Percentiles rank a stretch among this genome's conserved stretches.
phyloP scores from a whole-genome alignment of 53 echinoderm and acorn worm species.

The Astropecten irregularis region DNA sequence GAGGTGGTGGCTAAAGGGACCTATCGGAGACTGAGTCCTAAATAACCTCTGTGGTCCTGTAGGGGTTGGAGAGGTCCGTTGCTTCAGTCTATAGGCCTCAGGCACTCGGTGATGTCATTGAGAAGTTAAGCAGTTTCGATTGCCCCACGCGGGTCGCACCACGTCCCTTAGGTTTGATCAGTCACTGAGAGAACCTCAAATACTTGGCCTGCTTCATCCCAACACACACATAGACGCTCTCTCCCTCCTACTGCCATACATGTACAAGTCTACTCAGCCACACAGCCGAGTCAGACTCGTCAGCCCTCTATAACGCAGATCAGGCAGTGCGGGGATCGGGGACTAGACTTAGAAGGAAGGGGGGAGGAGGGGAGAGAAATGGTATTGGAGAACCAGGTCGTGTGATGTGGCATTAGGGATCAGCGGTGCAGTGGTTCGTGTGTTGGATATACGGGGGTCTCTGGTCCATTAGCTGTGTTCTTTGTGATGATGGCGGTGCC shows the following conservation, averaged over 20 bases:
- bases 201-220: not conserved
- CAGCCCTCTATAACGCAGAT: too few species aligned
- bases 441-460: slow-evolving; percentile 2
- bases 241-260: not conserved
- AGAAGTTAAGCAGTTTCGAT: slow-evolving; percentile 47
- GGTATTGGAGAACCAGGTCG: slow-evolving; percentile 48
- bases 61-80: not conserved
- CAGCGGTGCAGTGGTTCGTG: slow-evolving; percentile 41
- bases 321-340: slow-evolving; percentile 18
- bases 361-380: too few species aligned
- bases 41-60: too few species aligned
- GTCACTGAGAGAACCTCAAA: slow-evolving; percentile 53
- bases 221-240: not conserved
- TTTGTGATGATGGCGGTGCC: slow-evolving; percentile 22
- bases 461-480: slow-evolving; percentile 39
- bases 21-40: too few species aligned
- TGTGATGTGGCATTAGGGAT: slow-evolving; percentile 49
- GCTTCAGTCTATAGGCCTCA: slow-evolving; percentile 44
- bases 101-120: slow-evolving; percentile 47
- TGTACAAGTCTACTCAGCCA: too few species aligned
- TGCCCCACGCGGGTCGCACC: slow-evolving; percentile 24
- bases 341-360: slow-evolving; percentile 21
- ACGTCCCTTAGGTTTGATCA: slow-evolving; percentile 46
- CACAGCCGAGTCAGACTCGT: too few species aligned
- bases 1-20: too few species aligned